Evolutionary conservation across 1,140 invertebrate genomes (phyloP).

Genomic region (Aphaenogaster floridana): DNA sequence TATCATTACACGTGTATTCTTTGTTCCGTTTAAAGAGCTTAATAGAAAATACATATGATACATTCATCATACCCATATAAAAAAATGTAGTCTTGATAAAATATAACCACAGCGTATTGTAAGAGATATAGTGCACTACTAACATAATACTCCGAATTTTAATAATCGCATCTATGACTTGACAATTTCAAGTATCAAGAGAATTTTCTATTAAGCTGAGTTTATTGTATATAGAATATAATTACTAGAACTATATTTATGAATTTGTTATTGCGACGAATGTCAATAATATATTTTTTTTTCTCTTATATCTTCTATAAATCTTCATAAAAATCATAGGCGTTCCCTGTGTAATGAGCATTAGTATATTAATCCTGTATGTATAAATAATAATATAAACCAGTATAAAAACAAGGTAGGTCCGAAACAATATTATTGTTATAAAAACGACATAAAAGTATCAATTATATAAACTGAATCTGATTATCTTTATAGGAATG

Average conservation of each 20-base stretch:
- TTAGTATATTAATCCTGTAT: conserved; percentile 41
- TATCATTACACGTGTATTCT: conserved; percentile 16
- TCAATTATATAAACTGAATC: conserved; percentile 67
- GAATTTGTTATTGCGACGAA: conserved; percentile 37
- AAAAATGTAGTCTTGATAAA: conserved; percentile 23
- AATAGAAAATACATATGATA: conserved; percentile 68
- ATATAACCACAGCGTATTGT: not conserved
- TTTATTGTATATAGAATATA: conserved; percentile 16
- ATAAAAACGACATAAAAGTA: conserved; percentile 70
- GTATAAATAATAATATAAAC: conserved; percentile 50
- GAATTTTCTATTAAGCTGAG: conserved; percentile 48
- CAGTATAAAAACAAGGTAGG: conserved; percentile 69
- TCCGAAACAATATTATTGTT: conserved; percentile 50
- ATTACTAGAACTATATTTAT: conserved; percentile 49
- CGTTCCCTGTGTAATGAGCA: conserved; percentile 30
- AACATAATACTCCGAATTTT: not conserved
- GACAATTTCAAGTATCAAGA: conserved; percentile 45
- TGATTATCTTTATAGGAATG: conserved; percentile 81
- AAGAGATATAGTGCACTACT: conserved; percentile 21
- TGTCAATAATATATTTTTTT: conserved; percentile 47
- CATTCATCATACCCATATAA: conserved; percentile 19
- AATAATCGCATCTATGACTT: not conserved
- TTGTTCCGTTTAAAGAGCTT: conserved; percentile 53
- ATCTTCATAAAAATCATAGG: conserved; percentile 70
- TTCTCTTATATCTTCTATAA: conserved; percentile 46